A percentile compares a stretch with the other conserved stretches of the same genome.
phyloP scores from a whole-genome alignment of 2,797 vertebrate species.

The Hypotaenidia okinawae region DNA sequence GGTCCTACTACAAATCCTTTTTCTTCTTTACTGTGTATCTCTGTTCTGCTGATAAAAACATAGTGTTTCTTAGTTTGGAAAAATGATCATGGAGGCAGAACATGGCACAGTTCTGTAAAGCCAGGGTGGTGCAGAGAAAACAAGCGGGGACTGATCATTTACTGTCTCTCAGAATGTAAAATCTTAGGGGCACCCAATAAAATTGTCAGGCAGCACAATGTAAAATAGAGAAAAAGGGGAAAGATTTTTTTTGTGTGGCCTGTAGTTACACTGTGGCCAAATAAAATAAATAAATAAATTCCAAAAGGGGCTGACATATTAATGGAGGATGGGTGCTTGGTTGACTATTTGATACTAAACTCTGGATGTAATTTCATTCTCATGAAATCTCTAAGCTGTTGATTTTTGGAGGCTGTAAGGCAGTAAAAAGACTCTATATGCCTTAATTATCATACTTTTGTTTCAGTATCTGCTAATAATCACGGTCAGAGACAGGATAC shows the following conservation, averaged over 20 bases:
- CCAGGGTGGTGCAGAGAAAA: neutral
- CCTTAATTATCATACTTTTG: constrained; percentile 28
- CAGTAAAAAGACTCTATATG: constrained; percentile 25
- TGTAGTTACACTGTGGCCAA: neutral
- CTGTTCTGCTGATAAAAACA: neutral
- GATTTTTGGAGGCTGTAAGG: constrained; percentile 21
- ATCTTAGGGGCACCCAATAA: neutral
- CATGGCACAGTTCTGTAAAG: neutral
- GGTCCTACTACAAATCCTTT: neutral
- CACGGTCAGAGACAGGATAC: constrained; percentile 41
- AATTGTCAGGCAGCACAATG: neutral
- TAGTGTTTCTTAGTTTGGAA: neutral
- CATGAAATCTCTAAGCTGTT: constrained; percentile 21
- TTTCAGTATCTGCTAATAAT: constrained; percentile 53
- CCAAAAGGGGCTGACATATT: neutral
- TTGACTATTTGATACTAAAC: neutral
- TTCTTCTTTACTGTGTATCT: neutral
- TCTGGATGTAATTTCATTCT: constrained; percentile 54
- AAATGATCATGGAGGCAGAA: neutral
- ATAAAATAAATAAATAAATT: constrained; percentile 13
- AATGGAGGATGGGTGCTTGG: constrained; percentile 7
- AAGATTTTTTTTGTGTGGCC: neutral
- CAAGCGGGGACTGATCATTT: neutral
- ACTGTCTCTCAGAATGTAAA: neutral
- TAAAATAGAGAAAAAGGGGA: neutral